A percentile compares a stretch with the other conserved stretches of the same genome.
These are phyloP conservation scores for Hemicrepidius hirtus DNA, from an alignment of 2,888 invertebrate species.

Conservation along the genomic window DNA sequence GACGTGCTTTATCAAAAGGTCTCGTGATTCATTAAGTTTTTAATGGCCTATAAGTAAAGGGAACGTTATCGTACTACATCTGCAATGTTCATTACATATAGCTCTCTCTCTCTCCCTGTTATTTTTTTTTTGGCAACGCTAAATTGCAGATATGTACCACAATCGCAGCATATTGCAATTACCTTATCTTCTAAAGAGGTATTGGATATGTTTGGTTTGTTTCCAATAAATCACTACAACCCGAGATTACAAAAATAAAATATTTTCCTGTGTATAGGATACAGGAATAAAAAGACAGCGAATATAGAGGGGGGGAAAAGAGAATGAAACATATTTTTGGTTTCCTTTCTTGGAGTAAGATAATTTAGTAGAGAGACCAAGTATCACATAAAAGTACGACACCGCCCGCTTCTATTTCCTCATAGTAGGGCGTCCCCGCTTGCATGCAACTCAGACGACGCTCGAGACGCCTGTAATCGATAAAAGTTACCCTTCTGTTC, in stretches of 20 bases:
- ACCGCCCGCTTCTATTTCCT: conserved; percentile 35
- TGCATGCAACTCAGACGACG: conserved; percentile 39
- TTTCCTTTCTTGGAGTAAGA: neutral
- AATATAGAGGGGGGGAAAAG: too few species aligned
- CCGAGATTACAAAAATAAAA: too few species aligned
- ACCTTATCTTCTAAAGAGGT: too few species aligned
- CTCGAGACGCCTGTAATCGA: conserved; percentile 54
- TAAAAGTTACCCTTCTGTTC: conserved; percentile 50
- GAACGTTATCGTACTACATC: neutral
- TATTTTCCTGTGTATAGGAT: too few species aligned
- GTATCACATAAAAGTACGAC: conserved; percentile 16
- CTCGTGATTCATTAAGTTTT: neutral
- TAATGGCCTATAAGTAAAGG: too few species aligned
- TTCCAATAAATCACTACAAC: too few species aligned
- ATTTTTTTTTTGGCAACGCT: too few species aligned
- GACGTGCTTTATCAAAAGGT: conserved; percentile 6
- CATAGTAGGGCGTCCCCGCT: conserved; percentile 25
- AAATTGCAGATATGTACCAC: neutral
- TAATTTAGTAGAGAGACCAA: conserved; percentile 13
- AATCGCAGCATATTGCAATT: neutral
- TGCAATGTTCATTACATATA: neutral
- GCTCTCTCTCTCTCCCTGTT: too few species aligned
- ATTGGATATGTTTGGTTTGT: too few species aligned
- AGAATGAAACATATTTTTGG: too few species aligned
- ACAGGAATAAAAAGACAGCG: too few species aligned